Evolutionary conservation across 1,140 invertebrate genomes (phyloP), one percentile per base, ranked within the genome.

Genomic region (Drosophila gunungcola): DNA sequence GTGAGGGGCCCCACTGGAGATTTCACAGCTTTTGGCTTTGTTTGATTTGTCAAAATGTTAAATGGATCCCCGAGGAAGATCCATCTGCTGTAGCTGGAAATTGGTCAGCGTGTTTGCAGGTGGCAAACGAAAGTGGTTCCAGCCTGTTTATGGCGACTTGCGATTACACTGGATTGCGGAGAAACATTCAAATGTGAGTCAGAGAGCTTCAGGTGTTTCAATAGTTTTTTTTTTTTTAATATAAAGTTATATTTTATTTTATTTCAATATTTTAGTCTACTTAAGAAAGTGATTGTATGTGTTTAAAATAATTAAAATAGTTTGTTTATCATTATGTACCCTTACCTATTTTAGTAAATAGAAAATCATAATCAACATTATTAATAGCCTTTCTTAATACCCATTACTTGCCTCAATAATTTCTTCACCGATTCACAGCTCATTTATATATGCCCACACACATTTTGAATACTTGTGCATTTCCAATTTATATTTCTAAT

Each of bases 31-130:
- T 79, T 76, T 76, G 79, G 54, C 41, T 78, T 60, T 57, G 56
- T 78, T 86, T 86, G 73, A 70, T 62, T 74, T 81, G 73, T 60
- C 54, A 48, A 69, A 74, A 69, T 68, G 64, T 58, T 72, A 63
- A 78, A 67, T 76, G 48, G 72, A 76, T 72, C 53, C 43, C 65
- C 51, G 36, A 42, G 65, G 51, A 70, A 48, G 43, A 70, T 68
- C 61, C 43, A 62, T 48, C 16, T 21, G 48, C 38, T 57, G 68
- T 48, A 46, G 45, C 12, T 67, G 32, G 46, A 68, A 68, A 68
- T 68, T 68, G 64, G 61, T 65, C 61, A 68, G 27, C 36, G 36
- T 38, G 49, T 41, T 56, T 16, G 58, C 58, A 61, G 41, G 36
- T 61, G 58, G 58, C 64, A 65, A 68, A 68, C 27, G 64, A 68